phyloP scores from a whole-genome alignment of 2,113 vertebrate genomes.

The Sula dactylatra region DNA sequence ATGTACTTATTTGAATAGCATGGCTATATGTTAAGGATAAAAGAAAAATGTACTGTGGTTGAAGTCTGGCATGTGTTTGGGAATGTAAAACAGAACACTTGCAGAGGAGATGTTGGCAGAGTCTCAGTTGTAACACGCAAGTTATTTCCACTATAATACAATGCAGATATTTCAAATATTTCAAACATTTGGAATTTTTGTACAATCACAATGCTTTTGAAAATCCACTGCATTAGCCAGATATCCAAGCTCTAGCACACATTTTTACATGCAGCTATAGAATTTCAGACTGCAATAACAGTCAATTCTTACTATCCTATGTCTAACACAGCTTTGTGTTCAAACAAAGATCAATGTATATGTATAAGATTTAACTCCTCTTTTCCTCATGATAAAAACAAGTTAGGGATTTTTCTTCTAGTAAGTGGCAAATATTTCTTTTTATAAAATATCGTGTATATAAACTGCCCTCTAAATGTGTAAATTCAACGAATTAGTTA shows the following conservation, averaged over 20 bases:
- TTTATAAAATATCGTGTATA: background rate
- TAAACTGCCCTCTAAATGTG: background rate
- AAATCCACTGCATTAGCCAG: background rate
- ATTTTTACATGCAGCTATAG: background rate
- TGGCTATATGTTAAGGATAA: background rate
- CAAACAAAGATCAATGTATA: background rate
- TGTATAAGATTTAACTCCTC: background rate
- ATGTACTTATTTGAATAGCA: background rate
- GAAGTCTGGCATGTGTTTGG: background rate
- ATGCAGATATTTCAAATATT: background rate
- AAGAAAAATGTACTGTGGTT: background rate
- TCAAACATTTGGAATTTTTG: background rate
- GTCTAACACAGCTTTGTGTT: background rate
- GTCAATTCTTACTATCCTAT: background rate
- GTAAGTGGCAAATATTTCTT: background rate
- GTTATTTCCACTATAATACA: background rate
- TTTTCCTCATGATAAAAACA: background rate
- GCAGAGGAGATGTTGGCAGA: background rate
- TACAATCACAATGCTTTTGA: background rate
- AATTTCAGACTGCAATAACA: background rate
- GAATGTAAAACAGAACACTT: constrained; percentile 25
- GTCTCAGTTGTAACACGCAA: background rate
- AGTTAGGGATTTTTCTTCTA: background rate
- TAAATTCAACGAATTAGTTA: background rate
- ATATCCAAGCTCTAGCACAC: background rate